A percentile compares a stretch with the other conserved stretches of the same genome.
Conservation (phyloP, 2,113 vertebrate genomes). For the Mandrillus leucophaeus region DNA sequence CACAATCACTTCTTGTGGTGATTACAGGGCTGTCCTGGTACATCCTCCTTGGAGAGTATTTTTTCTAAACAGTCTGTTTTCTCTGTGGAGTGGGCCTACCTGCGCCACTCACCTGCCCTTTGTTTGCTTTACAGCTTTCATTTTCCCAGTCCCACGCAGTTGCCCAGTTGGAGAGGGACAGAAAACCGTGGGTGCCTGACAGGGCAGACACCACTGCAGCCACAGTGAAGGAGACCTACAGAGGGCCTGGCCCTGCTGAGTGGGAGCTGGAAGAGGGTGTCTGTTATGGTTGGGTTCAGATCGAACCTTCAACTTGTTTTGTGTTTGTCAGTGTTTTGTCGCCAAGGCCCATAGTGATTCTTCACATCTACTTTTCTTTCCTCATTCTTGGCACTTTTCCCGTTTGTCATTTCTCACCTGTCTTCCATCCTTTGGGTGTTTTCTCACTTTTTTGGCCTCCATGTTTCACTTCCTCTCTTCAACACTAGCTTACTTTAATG, state of each 20-base stretch:
- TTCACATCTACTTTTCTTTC: background rate
- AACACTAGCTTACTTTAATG: background rate
- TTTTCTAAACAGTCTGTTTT: background rate
- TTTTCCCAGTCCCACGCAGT: background rate
- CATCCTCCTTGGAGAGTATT: background rate
- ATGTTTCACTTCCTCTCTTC: background rate
- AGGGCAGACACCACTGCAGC: background rate
- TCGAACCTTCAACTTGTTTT: background rate
- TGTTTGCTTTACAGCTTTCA: background rate
- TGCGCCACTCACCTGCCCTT: background rate
- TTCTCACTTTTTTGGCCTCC: background rate
- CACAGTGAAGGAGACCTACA: background rate
- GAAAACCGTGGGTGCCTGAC: background rate
- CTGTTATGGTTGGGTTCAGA: background rate
- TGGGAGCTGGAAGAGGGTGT: too few relatives aligned
- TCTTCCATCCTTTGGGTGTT: background rate
- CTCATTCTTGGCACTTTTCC: too few relatives aligned
- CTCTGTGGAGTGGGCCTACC: background rate
- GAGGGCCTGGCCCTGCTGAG: background rate
- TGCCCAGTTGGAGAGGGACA: background rate
- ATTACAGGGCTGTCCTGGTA: background rate
- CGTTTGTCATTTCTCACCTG: background rate
- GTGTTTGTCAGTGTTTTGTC: background rate
- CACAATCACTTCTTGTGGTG: accelerated
- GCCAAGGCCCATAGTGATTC: accelerated